Evolutionary conservation across 2,113 vertebrate species (phyloP), one percentile per base, ranked within the genome.

Genomic region (Scytalopus superciliaris): DNA sequence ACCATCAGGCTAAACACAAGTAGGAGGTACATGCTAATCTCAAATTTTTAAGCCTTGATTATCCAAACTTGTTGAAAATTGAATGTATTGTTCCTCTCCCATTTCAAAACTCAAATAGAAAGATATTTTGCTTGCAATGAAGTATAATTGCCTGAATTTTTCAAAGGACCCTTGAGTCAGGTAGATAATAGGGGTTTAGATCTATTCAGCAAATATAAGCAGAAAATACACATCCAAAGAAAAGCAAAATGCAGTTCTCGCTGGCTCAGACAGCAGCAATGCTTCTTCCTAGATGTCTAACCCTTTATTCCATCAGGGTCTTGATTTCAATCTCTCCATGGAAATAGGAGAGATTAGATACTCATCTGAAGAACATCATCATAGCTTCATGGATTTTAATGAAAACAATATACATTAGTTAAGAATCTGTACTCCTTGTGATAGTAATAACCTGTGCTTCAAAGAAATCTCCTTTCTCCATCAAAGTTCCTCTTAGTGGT

Each of bases 91-190:
- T 35, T 87, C 9, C 6, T 8, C 35, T 93, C 47, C 17, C 35
- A 68, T 85, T 80, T 94, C 49, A 66, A 80, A 86, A 88, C 19
- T 74, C 67, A 88, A 44, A 94, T 28, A 73, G 35, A 86, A 93
- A 86, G 33, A 47, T 24, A 66, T 87, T 93, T 94, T 91, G 37
- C 50, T 70, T 83, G 37, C 44, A 86, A 70, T 67, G 39, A 81
- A 77, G 56, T 80, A 53, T 63, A 80, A 67, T 86, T 77, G 68
- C 52, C 19, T 95, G 47, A 40, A 49, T 87, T 84, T 93, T 93
- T 94, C 89, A 94, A 89, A 91, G 44, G 53, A 79, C 62, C 28
- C 66, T 93, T 72, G 69, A 94, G 63, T 86, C 82, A 74, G 39
- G 16, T 57, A 55, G 78, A 53, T 91, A 95, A 86, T 74, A 83